phyloP scores from a whole-genome alignment of 2,888 invertebrate genomes.

The Amphipoea oculea region DNA sequence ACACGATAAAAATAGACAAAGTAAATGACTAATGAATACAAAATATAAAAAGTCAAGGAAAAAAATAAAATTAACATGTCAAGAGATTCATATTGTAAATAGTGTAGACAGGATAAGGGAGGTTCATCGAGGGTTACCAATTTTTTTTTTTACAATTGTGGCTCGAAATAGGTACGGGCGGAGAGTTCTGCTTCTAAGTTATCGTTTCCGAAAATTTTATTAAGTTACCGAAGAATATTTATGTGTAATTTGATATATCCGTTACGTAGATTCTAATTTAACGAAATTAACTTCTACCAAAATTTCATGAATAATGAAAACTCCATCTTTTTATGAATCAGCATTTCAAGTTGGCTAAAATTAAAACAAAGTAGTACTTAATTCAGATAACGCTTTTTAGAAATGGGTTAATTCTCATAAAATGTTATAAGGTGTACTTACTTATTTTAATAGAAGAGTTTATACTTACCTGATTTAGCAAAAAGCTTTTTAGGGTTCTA shows the following conservation, averaged over 20 bases:
- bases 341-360: constrained; percentile 35
- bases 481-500: constrained; percentile 6
- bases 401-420: constrained; percentile 47
- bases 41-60: too few species aligned
- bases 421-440: constrained; percentile 43
- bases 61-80: too few species aligned
- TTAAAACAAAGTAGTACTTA: constrained; percentile 40
- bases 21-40: too few species aligned
- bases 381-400: constrained; percentile 42
- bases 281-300: neutral
- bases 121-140: constrained; percentile 33
- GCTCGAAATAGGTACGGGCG: constrained; percentile 35
- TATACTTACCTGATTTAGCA: constrained; percentile 35
- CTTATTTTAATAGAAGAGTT: constrained; percentile 33
- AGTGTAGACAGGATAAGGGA: too few species aligned
- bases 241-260: constrained; percentile 25
- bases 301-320: constrained; percentile 37
- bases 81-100: too few species aligned
- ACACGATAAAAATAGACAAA: too few species aligned
- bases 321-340: constrained; percentile 47
- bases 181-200: constrained; percentile 11
- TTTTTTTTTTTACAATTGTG: constrained; percentile 70
- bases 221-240: constrained; percentile 26
- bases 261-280: constrained; percentile 12
- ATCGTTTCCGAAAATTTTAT: constrained; percentile 19